phyloP scores from a whole-genome alignment of 2,113 vertebrate species.

The Entelurus aequoreus region DNA sequence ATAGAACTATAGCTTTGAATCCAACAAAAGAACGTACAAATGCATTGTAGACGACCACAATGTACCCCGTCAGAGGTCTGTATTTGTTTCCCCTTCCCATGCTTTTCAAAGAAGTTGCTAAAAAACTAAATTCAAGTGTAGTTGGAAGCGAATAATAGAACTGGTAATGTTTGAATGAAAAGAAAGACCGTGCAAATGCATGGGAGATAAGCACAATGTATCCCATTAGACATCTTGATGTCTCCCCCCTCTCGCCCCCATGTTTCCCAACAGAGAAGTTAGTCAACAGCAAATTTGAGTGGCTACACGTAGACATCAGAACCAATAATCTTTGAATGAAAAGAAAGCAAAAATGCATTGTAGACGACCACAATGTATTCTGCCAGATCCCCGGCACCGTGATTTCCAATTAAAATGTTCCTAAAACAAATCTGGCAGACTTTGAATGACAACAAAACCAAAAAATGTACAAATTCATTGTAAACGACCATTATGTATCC shows the following conservation, averaged over 20 bases:
- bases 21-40: neutral
- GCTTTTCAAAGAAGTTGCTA: neutral
- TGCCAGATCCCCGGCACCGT: no score
- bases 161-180: neutral
- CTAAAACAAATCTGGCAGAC: neutral
- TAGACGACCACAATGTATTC: neutral
- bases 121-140: neutral
- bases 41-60: neutral
- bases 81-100: neutral
- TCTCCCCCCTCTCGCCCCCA: no score
- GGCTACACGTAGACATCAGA: neutral
- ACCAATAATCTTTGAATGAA: neutral
- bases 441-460: neutral
- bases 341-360: constrained; percentile 1
- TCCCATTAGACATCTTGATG: no score
- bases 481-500: neutral
- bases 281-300: no score
- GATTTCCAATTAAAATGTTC: no score
- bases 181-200: neutral
- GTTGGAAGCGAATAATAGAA: constrained; percentile 9
- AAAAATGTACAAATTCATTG: neutral
- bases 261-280: no score
- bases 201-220: no score
- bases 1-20: neutral
- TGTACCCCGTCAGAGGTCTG: neutral